Evolutionary conservation across 1,140 invertebrate genomes (phyloP), one percentile per base, ranked within the genome.

Genomic region (Akabosia matsudoensis): DNA sequence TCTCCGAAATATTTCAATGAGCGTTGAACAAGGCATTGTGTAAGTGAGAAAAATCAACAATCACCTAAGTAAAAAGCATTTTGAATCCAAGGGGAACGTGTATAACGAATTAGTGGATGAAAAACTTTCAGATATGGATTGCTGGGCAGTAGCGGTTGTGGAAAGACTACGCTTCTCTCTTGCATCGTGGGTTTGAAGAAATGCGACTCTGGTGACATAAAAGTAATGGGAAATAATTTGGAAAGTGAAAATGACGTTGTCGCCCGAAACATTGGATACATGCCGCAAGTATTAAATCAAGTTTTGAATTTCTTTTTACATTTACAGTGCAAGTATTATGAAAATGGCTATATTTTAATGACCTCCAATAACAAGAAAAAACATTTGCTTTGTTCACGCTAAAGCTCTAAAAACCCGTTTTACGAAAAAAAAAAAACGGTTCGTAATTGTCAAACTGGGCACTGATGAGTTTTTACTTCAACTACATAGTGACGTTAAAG

Each of bases 121-220:
- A n/a, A 56, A n/a, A 24, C 10, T 71, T 67, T 82, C 28, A 84
- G 84, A 67, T 86, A 86, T 77, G 84, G 85, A 30, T 77, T 87
- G 2, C 75, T 87, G 28, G 84, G 83, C 74, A 84, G 78, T 77
- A 85, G 81, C 31, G 83, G 84, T 0, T 81, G 82, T 79, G 80
- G 81, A 61, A 82, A 84, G 84, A 83, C 87, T 0, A 88, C 87
- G 1, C 74, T 86, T 1, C 80, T 87, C 4, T 79, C 83, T 13
- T 85, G 84, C 61, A 80, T 86, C 18, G 84, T 87, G 0, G 86
- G 85, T 10, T 78, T 83, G 7, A 77, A 84, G 28, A 77, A 78
- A n/a, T 78, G 85, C 10, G 81, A 84, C 34, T 78, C 73, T 7
- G 86, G 86, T 7, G 75, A 79, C 18, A 82, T 87, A 16, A 74